Base-by-base conservation (phyloP, 2,113 vertebrate species). In the Sclerurus mexicanus region DNA sequence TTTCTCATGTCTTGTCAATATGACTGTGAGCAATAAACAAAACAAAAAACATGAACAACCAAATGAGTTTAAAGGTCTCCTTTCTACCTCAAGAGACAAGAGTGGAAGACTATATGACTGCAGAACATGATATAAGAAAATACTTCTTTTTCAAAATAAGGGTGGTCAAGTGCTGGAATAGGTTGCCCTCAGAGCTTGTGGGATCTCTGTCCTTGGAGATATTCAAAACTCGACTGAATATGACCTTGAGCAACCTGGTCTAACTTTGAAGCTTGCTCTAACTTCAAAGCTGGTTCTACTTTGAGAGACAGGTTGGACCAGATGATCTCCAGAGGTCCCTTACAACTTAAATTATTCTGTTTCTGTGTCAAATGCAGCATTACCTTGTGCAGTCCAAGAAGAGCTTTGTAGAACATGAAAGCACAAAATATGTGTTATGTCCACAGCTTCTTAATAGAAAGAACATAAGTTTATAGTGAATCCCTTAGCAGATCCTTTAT, bases 261-360 rank as follows among this genome's bases (percentile, higher is more conserved):
- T 93, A 85, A 90, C 95, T 94, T 94, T 12, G 92, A 96, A 96
- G 81, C 71, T 95, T 76, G 56, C 73, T 93, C 55, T 89, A 52
- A 96, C 95, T 94, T 97, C 95, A 96, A 96, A 97, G 92, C 86
- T 95, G 80, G 37, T 52, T 94, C 59, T 93, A 50, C 76, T 95
- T 94, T 95, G 85, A 96, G 90, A 84, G 40, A 47, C 64, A 95
- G 67, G 82, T 90, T 93, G 94, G 96, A 84, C 86, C 52, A 80
- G 76, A 47, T 89, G 88, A 90, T 96, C 92, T 95, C 95, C 83
- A 92, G 93, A 96, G 95, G 94, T 97, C 80, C 52, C 83, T 95
- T 90, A 93, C 68, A 92, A 95, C 83, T 93, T 92, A 92, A 93
- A 97, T 95, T 95, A 93, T 96, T 96, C 96, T 90, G 90, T 93